Evolutionary conservation across 92 coral and sea anemone genomes (phyloP).

Genomic region (Zoanthus solanderi): DNA sequence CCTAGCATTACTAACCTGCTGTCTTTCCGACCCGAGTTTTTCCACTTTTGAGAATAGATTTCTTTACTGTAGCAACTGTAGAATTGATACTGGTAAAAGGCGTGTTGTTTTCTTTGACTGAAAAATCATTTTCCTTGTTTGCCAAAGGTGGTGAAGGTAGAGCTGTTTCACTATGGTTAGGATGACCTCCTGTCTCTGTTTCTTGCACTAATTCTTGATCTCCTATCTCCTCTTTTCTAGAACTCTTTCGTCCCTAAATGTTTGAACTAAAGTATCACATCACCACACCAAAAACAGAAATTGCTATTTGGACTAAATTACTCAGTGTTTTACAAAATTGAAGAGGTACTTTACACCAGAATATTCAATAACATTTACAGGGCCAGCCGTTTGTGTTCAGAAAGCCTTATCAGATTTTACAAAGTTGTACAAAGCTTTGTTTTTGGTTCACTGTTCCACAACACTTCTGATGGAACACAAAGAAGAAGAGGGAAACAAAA

Average conservation of each 20-base stretch:
- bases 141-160: not conserved
- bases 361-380: no score
- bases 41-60: slow-evolving; percentile 54
- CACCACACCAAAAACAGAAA: no score
- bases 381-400: no score
- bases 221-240: not conserved
- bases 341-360: no score
- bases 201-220: not conserved
- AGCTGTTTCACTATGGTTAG: not conserved
- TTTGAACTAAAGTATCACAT: not conserved
- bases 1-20: slow-evolving; percentile 10
- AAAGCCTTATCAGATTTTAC: no score
- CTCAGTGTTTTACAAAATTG: no score
- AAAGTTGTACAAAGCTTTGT: no score
- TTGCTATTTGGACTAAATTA: no score
- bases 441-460: no score
- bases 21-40: not conserved
- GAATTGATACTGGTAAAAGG: slow-evolving; percentile 6
- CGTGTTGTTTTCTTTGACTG: not conserved
- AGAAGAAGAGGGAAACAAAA: no score
- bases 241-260: not conserved
- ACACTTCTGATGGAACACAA: no score
- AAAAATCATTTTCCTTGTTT: not conserved
- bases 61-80: slow-evolving; percentile 26
- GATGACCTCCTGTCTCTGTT: not conserved